phyloP scores from a whole-genome alignment of 2,888 invertebrate genomes.

The Chaetoderma sp. region DNA sequence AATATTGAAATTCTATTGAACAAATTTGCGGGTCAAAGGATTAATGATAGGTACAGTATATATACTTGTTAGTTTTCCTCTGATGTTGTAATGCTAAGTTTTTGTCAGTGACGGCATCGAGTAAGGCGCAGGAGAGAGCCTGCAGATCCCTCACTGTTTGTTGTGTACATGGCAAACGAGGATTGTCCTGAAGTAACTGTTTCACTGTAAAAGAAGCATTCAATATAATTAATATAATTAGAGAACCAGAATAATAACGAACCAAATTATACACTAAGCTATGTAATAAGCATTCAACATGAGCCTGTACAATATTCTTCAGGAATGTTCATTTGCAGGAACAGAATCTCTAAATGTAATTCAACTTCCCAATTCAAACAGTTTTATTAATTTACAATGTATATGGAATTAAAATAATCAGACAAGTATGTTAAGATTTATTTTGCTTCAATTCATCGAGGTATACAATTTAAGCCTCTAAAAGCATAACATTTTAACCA shows the following conservation, averaged over 20 bases:
- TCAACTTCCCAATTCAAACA: too few species aligned
- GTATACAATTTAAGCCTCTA: too few species aligned
- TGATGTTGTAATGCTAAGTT: conserved; percentile 86
- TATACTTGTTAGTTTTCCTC: conserved; percentile 85
- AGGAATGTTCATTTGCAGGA: background rate
- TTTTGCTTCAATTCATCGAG: too few species aligned
- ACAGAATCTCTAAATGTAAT: too few species aligned
- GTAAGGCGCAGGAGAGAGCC: conserved; percentile 81
- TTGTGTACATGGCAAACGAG: conserved; percentile 72
- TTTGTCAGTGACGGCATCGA: conserved; percentile 89
- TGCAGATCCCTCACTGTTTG: conserved; percentile 82
- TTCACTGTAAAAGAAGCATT: conserved; percentile 74
- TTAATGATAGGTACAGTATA: too few species aligned
- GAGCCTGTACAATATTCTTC: background rate
- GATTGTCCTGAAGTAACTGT: conserved; percentile 79
- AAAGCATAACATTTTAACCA: too few species aligned
- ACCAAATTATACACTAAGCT: background rate
- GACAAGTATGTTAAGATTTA: too few species aligned
- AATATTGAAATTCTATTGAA: too few species aligned
- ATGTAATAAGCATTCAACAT: background rate
- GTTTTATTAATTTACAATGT: too few species aligned
- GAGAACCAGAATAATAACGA: background rate
- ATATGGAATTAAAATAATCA: too few species aligned
- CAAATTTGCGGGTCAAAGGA: too few species aligned
- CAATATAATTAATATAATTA: background rate